Conservation (phyloP, 2,113 vertebrate genomes). For the Oreochromis tanganicae region DNA sequence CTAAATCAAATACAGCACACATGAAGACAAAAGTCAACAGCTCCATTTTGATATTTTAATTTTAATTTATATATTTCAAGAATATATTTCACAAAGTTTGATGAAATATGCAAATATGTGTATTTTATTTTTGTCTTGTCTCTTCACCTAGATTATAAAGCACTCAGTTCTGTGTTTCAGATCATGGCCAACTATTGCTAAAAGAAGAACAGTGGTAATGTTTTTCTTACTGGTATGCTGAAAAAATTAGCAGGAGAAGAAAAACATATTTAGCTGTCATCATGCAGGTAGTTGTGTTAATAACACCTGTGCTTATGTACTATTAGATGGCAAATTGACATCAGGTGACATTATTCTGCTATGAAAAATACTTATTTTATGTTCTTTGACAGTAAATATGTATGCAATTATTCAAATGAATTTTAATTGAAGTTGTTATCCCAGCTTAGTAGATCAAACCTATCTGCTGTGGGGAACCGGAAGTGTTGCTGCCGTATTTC, state of each 20-base stretch:
- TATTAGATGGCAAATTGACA: background rate
- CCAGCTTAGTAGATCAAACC: background rate
- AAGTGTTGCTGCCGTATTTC: background rate
- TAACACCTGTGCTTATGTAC: background rate
- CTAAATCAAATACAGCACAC: background rate
- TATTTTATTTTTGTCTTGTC: background rate
- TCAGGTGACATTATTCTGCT: background rate
- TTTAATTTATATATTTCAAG: background rate
- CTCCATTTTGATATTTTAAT: background rate
- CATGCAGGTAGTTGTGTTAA: background rate
- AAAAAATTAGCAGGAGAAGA: background rate
- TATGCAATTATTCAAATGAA: background rate
- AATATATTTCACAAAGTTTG: background rate
- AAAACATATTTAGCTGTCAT: background rate
- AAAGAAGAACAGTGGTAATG: rapidly evolving
- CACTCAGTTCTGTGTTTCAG: too few species aligned
- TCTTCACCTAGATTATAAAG: background rate
- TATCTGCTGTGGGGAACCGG: background rate
- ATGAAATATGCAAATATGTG: background rate
- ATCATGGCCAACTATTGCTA: background rate
- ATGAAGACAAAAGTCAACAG: background rate
- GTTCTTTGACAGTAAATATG: background rate
- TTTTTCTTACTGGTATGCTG: background rate
- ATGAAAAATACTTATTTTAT: background rate
- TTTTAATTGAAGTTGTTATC: background rate